Percentiles rank a stretch among this genome's conserved stretches.
phyloP scores from a whole-genome alignment of 2,888 invertebrate genomes.

The Deroplatys truncata region DNA sequence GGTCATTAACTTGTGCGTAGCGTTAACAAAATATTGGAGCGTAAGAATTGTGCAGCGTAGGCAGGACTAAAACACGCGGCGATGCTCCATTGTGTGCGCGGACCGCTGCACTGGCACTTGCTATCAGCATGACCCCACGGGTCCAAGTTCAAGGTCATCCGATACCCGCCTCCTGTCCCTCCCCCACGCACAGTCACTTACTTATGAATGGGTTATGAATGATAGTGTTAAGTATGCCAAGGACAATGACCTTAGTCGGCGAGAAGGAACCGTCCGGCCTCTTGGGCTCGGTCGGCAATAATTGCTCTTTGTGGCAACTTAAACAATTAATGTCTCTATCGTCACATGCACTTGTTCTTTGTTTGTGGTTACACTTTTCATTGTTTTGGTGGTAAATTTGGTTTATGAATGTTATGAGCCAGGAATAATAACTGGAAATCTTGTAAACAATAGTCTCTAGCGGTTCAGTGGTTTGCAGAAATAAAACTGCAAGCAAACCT shows the following conservation, averaged over 20 bases:
- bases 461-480: no score
- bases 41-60: no score
- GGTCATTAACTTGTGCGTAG: no score
- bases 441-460: no score
- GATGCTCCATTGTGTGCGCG: background rate
- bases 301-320: background rate
- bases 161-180: background rate
- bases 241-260: constrained; percentile 1
- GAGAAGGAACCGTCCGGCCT: background rate
- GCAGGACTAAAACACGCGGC: no score
- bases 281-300: background rate
- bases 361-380: no score
- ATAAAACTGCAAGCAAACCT: no score
- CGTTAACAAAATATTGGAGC: no score
- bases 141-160: constrained; percentile 4
- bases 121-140: background rate
- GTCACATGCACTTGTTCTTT: background rate
- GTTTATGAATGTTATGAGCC: no score
- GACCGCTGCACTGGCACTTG: background rate
- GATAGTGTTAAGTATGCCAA: constrained; percentile 5
- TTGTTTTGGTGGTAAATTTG: no score
- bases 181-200: background rate
- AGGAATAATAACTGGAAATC: no score
- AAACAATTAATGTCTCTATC: background rate
- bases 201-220: constrained; percentile 15